Evolutionary conservation across 2,888 invertebrate genomes (phyloP), one percentile per base, ranked within the genome.

Genomic region (Hypolimnas misippus): DNA sequence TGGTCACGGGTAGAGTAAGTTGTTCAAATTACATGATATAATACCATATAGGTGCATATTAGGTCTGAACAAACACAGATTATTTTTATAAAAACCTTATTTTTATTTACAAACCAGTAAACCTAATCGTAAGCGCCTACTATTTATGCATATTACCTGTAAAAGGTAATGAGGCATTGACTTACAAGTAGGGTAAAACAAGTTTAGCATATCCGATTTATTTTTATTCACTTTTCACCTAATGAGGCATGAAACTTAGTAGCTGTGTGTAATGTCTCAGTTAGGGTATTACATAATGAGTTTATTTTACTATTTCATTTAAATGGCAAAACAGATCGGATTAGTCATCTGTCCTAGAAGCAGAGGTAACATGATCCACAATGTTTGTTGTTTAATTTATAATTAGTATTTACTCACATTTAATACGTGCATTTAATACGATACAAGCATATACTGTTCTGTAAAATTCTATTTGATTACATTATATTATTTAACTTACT

Each of bases 181-280:
- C 61, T 56, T 65, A 65, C 65, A 68, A 65, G 68, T 66, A 70
- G 63, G 70, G 66, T 61, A 63, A 66, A 65, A 70, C 69, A 31
- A 62, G 68, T 63, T 70, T 68, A 70, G 66, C 69, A 70, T 70
- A 70, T 63, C 53, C 69, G 51, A 63, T 53, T 56, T 63, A 69
- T 71, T 69, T 70, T 66, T 69, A 66, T 62, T 57, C 59, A 64
- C 63, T 69, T 68, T 70, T 63, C 67, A 61, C 70, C 68, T 65
- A 70, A 66, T 66, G 62, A 60, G 66, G 66, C 55, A 63, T 63
- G 40, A 57, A 65, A 51, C 56, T 53, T 40, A 53, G 65, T 46
- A 46, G 51, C 59, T 66, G 53, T 64, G 61, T 51, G 51, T 66
- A 66, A 62, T 65, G 54, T 65, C 68, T 65, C 44, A 61, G 62